Percentiles rank a stretch among this genome's conserved stretches.
Evolutionary conservation across 2,797 vertebrate species (phyloP).

Genomic region (Tinamus major): DNA sequence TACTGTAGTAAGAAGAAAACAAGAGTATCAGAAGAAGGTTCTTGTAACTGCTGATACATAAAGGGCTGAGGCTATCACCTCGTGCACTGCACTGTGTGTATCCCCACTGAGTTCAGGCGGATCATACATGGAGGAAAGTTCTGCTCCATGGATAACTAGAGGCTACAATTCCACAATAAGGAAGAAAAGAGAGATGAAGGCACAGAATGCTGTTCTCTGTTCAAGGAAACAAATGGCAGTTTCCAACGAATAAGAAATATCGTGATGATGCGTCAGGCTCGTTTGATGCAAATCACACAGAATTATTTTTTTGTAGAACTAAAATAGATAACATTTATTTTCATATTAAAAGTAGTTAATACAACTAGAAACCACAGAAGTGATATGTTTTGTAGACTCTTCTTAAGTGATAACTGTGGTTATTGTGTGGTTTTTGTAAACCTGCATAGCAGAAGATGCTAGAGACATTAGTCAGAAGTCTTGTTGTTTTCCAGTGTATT

Average conservation of each 20-base stretch:
- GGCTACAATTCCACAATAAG: not conserved
- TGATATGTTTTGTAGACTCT: not conserved
- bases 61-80: not conserved
- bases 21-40: not conserved
- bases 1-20: not conserved
- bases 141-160: not conserved
- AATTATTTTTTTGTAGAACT: not conserved
- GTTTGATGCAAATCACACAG: not conserved
- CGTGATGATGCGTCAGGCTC: not conserved
- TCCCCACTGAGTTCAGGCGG: not conserved
- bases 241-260: not conserved
- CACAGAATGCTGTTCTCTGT: not conserved
- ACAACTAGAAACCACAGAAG: not conserved
- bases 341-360: not conserved
- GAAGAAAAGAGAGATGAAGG: not conserved
- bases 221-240: not conserved
- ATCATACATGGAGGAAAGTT: not conserved
- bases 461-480: not conserved
- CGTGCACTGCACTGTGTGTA: fast-evolving
- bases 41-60: not conserved
- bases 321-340: not conserved
- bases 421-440: not conserved
- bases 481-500: not conserved
- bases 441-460: not conserved
- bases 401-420: not conserved